A percentile compares a stretch with the other conserved stretches of the same genome.
phyloP scores from a whole-genome alignment of 2,888 invertebrate genomes.

The Esperia sulphurella region DNA sequence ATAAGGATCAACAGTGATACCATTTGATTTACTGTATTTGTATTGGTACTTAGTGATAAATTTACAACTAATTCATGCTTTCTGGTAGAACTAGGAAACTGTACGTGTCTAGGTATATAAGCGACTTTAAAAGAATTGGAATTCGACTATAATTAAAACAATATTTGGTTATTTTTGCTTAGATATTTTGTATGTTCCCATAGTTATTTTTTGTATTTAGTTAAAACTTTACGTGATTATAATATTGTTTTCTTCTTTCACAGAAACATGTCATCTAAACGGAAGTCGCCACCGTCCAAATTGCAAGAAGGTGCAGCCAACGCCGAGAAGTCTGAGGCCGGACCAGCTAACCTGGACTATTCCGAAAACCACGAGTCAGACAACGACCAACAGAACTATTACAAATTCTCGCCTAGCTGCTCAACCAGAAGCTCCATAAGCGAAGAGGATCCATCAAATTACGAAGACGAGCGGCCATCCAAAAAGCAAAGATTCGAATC shows the following conservation, averaged over 20 bases:
- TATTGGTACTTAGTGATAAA: constrained; percentile 16
- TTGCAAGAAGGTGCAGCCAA: constrained; percentile 86
- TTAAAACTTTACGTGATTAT: background rate
- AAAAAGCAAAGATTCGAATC: constrained; percentile 81
- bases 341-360: constrained; percentile 73
- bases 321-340: constrained; percentile 69
- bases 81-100: background rate
- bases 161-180: too few species aligned
- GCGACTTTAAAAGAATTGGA: too few species aligned
- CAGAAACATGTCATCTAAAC: constrained; percentile 98
- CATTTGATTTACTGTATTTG: constrained; percentile 47
- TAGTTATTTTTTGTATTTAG: too few species aligned
- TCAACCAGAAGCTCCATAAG: constrained; percentile 72
- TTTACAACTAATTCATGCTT: background rate
- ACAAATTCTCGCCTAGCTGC: constrained; percentile 71
- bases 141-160: too few species aligned
- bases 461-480: constrained; percentile 80
- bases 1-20: constrained; percentile 42
- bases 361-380: constrained; percentile 64
- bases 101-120: too few species aligned
- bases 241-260: constrained; percentile 39
- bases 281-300: constrained; percentile 97
- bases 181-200: too few species aligned
- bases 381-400: constrained; percentile 59
- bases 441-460: constrained; percentile 79